Conservation (phyloP, 1,140 invertebrate genomes). For the Catajapyx aquilonaris region DNA sequence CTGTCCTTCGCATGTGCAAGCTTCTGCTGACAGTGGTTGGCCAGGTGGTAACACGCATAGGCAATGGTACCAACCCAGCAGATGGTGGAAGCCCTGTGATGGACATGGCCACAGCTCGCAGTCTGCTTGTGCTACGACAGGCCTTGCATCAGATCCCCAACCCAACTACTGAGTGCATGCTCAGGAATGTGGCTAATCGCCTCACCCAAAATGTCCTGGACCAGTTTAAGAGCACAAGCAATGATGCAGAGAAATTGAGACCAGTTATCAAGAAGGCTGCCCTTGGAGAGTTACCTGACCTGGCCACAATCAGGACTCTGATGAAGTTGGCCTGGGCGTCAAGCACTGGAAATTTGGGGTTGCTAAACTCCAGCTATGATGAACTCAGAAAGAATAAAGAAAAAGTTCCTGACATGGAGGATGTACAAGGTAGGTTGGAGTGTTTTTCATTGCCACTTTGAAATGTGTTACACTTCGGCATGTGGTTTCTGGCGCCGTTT, state of each 20-base stretch:
- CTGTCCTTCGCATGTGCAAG: slow-evolving; percentile 73
- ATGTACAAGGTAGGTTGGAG: slow-evolving; percentile 22
- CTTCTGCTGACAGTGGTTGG: slow-evolving; percentile 68
- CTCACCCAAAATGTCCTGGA: slow-evolving; percentile 49
- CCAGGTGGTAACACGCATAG: slow-evolving; percentile 42
- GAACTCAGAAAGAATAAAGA: slow-evolving; percentile 20
- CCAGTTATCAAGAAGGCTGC: slow-evolving; percentile 8
- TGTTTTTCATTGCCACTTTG: no score
- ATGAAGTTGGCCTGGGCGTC: slow-evolving; percentile 59
- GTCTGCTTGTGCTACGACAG: slow-evolving; percentile 33
- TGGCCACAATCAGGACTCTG: slow-evolving; percentile 40
- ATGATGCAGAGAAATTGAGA: background rate
- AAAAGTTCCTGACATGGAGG: slow-evolving; percentile 23
- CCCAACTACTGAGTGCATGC: slow-evolving; percentile 39
- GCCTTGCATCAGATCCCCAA: slow-evolving; percentile 46
- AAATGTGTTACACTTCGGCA: no score
- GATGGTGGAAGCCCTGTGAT: slow-evolving; percentile 18
- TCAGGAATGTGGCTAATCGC: slow-evolving; percentile 48
- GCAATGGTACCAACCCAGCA: slow-evolving; percentile 23
- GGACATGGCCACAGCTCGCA: slow-evolving; percentile 2
- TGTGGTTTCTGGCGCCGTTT: no score
- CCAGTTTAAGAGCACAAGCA: slow-evolving; percentile 17
- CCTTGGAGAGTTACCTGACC: slow-evolving; percentile 31
- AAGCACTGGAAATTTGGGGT: slow-evolving; percentile 41
- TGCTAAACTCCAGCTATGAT: slow-evolving; percentile 39